phyloP scores from a whole-genome alignment of 2,113 vertebrate species.

The Calcarius ornatus region DNA sequence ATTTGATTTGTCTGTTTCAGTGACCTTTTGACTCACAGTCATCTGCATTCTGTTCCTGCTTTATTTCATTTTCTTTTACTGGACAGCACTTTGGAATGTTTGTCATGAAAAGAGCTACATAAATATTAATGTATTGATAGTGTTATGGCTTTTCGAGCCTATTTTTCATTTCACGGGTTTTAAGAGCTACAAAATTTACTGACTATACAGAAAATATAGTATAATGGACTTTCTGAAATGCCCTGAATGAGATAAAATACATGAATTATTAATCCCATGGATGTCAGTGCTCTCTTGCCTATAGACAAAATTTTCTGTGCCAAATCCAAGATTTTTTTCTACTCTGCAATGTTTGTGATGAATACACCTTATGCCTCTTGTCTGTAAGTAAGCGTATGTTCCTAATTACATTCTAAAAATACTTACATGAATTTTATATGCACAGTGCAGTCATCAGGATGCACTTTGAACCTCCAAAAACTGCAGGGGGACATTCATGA shows the following conservation, averaged over 20 bases:
- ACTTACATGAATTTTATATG: background rate
- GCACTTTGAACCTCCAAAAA: background rate
- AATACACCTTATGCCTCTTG: background rate
- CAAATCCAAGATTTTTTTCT: background rate
- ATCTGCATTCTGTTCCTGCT: constrained; percentile 51
- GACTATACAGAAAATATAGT: constrained; percentile 71
- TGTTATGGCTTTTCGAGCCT: constrained; percentile 68
- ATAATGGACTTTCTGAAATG: constrained; percentile 73
- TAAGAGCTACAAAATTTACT: constrained; percentile 76
- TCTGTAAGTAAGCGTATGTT: background rate
- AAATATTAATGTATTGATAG: constrained; percentile 79
- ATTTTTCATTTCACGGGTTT: constrained; percentile 73
- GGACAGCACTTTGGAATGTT: constrained; percentile 61
- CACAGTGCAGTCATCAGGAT: background rate
- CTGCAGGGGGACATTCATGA: background rate
- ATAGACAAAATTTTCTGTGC: constrained; percentile 40
- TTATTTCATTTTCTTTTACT: constrained; percentile 70
- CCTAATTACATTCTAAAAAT: constrained; percentile 1
- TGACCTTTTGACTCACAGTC: constrained; percentile 59
- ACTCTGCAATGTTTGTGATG: background rate
- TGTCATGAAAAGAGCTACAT: constrained; percentile 74
- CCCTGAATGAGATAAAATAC: constrained; percentile 64
- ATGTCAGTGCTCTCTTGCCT: constrained; percentile 31
- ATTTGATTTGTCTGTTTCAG: constrained; percentile 34
- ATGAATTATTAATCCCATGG: constrained; percentile 75